phyloP scores from a whole-genome alignment of 1,140 invertebrate species.

The Pararge aegeria region DNA sequence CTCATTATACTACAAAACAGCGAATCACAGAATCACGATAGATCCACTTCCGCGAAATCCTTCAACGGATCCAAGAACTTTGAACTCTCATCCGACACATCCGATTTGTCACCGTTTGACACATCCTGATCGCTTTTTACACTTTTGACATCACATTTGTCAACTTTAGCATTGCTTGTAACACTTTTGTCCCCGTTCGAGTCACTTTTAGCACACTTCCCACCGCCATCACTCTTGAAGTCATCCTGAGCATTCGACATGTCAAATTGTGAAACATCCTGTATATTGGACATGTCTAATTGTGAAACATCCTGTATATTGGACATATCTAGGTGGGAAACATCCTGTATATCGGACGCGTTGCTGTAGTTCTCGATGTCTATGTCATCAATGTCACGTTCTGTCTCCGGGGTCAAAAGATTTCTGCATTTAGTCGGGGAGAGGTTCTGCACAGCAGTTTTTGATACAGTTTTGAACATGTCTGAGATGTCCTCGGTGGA shows the following conservation, averaged over 20 bases:
- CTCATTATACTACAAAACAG: constrained; percentile 48
- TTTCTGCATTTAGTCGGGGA: constrained; percentile 48
- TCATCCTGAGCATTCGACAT: constrained; percentile 1
- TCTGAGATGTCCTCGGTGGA: constrained; percentile 48
- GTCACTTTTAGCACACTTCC: constrained; percentile 2
- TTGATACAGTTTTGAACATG: constrained; percentile 67
- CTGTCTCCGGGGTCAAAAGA: constrained; percentile 43
- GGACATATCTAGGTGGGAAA: no score
- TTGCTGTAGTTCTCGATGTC: constrained; percentile 42
- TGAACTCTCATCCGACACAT: constrained; percentile 28
- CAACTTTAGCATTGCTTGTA: constrained; percentile 3
- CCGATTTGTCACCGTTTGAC: constrained; percentile 5
- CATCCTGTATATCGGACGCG: constrained; percentile 31
- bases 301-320: no score
- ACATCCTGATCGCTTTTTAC: constrained; percentile 3
- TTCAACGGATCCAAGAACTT: constrained; percentile 48
- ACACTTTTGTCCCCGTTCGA: not conserved
- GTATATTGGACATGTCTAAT: no score
- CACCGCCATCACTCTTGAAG: not conserved
- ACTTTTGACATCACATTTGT: not conserved
- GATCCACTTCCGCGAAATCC: constrained; percentile 58
- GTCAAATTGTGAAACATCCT: constrained; percentile 16
- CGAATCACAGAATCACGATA: constrained; percentile 60
- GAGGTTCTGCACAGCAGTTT: constrained; percentile 58
- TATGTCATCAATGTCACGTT: constrained; percentile 45